A percentile compares a stretch with the other conserved stretches of the same genome.
Conservation (phyloP, 1,140 invertebrate genomes). For the Drosophila ambigua region DNA sequence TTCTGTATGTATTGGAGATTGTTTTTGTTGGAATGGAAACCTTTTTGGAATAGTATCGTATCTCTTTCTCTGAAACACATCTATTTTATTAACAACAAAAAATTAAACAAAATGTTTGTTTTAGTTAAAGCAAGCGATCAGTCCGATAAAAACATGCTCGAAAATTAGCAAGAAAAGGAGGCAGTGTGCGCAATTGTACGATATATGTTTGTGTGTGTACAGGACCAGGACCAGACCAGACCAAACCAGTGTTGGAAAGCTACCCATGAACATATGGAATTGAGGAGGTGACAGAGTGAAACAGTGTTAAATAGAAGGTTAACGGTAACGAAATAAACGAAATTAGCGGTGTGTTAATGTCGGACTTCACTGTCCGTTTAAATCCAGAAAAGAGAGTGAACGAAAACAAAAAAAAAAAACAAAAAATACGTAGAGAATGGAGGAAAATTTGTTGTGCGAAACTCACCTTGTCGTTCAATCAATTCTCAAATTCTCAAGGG, state of each 20-base stretch:
- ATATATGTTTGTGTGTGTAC: conserved; percentile 29
- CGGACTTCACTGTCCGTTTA: conserved; percentile 22
- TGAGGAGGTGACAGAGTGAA: conserved; percentile 22
- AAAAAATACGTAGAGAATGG: conserved; percentile 35
- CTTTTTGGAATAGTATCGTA: conserved; percentile 21
- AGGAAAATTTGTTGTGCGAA: conserved; percentile 38
- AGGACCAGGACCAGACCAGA: conserved; percentile 34
- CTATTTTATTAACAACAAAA: conserved; percentile 49
- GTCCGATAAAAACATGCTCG: conserved; percentile 68
- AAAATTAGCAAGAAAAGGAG: conserved; percentile 25
- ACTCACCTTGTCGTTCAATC: conserved; percentile 67
- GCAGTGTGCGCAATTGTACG: conserved; percentile 6
- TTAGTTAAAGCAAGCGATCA: conserved; percentile 44
- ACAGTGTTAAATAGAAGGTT: conserved; percentile 36
- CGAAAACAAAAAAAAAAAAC: conserved; percentile 5
- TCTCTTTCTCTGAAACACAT: conserved; percentile 20
- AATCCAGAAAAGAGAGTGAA: background rate
- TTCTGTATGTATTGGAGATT: no score
- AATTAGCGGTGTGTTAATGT: conserved; percentile 50
- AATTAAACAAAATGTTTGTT: conserved; percentile 24
- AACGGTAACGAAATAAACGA: conserved; percentile 41
- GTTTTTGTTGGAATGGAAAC: conserved; percentile 6
- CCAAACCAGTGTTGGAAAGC: conserved; percentile 48
- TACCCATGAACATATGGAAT: conserved; percentile 13
- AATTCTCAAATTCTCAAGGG: conserved; percentile 24